Evolutionary conservation across 2,888 invertebrate genomes (phyloP), one percentile per base, ranked within the genome.

Genomic region (Tetramorium bicarinatum): DNA sequence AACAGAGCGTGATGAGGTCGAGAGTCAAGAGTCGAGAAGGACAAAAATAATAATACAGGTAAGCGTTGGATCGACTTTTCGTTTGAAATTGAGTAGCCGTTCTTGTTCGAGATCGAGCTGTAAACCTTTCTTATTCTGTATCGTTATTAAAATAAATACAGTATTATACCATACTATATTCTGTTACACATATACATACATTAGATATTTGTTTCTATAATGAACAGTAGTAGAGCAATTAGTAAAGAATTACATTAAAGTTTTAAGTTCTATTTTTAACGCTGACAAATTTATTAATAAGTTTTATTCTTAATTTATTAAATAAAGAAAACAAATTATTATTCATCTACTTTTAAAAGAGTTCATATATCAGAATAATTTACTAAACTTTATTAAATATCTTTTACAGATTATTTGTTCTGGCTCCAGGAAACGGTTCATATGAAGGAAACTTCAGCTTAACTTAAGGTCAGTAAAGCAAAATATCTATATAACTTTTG

Each of bases 381-480:
- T 69, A 49, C 3, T 69, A 52, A 52, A 49, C n/a, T 11, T 49
- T 34, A 69, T 1, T 18, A 62, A 62, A 64, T 64, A 47, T 66
- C 1, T 52, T 67, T 69, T 34, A 49, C 4, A 34, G 18, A 61
- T 18, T 2, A 9, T 69, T 2, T 25, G 21, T 34, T 49, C 1
- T 34, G 13, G 13, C 11, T n/a, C 21, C 21, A 38, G 9, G 15
- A n/a, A 71, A n/a, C 8, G 9, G 9, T 54, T n/a, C 34, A 34
- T 18, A 71, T 3, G n/a, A n/a, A n/a, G n/a, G n/a, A n/a, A 56
- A 71, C 2, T 54, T 54, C 9, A 25, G 25, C 25, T 25, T 2
- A 9, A 47, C 18, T 2, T 21, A 29, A 29, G 34, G 9, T 8
- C 25, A 25, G 15, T 25, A 13, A 67, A 47, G 29, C 15, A 67